A percentile compares a stretch with the other conserved stretches of the same genome.
Evolutionary conservation across 2,113 vertebrate species (phyloP).

Genomic region (Ptilonorhynchus violaceus): DNA sequence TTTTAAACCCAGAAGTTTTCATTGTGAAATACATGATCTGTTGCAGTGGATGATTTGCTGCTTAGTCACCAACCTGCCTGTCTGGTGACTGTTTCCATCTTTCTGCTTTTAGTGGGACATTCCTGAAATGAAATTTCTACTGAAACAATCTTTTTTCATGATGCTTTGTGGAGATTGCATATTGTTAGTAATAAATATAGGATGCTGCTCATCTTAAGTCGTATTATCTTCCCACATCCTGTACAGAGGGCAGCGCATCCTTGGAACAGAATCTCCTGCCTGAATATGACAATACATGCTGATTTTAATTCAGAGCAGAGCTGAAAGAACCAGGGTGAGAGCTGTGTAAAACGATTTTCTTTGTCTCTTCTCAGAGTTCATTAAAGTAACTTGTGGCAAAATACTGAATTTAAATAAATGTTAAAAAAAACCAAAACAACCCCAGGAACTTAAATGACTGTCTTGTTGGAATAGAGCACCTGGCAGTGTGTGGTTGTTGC

Average conservation of each 20-base stretch:
- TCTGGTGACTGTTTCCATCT: neutral
- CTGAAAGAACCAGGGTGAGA: neutral
- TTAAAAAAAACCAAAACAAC: neutral
- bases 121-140: neutral
- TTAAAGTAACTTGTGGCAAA: conserved; percentile 12
- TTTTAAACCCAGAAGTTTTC: neutral
- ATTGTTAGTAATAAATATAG: neutral
- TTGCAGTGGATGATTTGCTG: neutral
- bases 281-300: neutral
- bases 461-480: conserved; percentile 17
- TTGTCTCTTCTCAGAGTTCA: neutral
- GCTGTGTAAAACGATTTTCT: neutral
- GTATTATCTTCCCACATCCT: neutral
- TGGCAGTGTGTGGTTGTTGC: neutral
- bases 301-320: neutral
- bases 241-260: neutral
- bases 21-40: neutral
- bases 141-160: neutral
- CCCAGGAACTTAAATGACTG: neutral
- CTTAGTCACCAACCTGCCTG: neutral
- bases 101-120: neutral
- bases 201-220: neutral
- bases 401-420: neutral
- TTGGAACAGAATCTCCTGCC: neutral
- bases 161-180: neutral